Percentiles rank a stretch among this genome's conserved stretches.
Evolutionary conservation across 2,888 invertebrate genomes (phyloP).

Genomic region (Drosophila quinaria): DNA sequence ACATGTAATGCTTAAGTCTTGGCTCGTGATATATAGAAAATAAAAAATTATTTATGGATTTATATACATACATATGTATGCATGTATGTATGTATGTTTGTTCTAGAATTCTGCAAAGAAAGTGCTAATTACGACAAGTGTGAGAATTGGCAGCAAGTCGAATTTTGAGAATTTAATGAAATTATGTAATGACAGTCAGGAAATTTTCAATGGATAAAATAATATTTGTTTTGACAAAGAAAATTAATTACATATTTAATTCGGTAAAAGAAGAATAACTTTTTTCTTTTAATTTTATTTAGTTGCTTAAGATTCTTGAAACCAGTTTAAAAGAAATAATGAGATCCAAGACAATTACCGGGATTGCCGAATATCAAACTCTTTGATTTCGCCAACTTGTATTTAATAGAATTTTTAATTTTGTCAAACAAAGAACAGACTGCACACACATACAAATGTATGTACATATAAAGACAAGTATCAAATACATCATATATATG

Average conservation of each 20-base stretch:
- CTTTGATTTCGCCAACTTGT: background rate
- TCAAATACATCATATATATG: background rate
- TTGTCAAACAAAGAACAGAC: background rate
- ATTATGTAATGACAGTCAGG: constrained; percentile 45
- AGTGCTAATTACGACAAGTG: constrained; percentile 49
- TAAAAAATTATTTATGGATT: too few relatives aligned
- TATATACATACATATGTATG: background rate
- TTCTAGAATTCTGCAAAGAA: constrained; percentile 47
- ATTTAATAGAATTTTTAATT: background rate
- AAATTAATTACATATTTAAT: background rate
- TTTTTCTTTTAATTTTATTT: background rate
- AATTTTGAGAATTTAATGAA: constrained; percentile 6
- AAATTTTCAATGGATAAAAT: background rate
- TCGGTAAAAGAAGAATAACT: background rate
- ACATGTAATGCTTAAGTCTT: constrained; percentile 40
- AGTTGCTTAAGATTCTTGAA: background rate
- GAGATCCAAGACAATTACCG: background rate
- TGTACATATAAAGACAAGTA: too few relatives aligned
- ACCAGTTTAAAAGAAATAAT: background rate
- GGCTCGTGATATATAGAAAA: constrained; percentile 29
- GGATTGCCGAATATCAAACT: background rate
- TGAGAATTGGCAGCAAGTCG: constrained; percentile 17
- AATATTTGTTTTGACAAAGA: background rate
- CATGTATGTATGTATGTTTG: background rate
- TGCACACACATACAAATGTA: background rate